A percentile compares a stretch with the other conserved stretches of the same genome.
phyloP scores from a whole-genome alignment of 2,113 vertebrate species.

The Myotis lucifugus region DNA sequence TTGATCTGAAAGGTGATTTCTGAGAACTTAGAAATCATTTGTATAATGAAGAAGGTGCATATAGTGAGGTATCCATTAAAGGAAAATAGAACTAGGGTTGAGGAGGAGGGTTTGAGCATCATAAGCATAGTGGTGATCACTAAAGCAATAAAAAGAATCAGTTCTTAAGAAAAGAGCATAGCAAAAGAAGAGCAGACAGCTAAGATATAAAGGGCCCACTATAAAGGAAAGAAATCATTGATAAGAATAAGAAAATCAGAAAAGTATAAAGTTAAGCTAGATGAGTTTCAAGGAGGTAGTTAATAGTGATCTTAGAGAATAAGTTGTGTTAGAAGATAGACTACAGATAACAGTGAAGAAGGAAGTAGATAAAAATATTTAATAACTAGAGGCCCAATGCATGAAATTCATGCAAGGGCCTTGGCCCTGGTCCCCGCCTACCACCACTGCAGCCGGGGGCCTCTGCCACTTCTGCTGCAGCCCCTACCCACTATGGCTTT shows the following conservation, averaged over 20 bases:
- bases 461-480: too few relatives aligned
- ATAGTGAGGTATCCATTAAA: neutral
- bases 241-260: neutral
- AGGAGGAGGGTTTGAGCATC: neutral
- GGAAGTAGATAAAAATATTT: neutral
- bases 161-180: neutral
- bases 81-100: neutral
- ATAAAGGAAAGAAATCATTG: neutral
- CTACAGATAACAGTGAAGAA: neutral
- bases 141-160: neutral
- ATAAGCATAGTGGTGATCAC: neutral
- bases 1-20: neutral
- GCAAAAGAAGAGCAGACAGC: neutral
- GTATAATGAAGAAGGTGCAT: neutral
- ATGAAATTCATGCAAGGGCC: too few relatives aligned
- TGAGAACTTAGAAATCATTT: neutral
- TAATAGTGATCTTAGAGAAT: neutral
- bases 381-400: neutral
- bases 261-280: neutral
- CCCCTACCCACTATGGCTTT: too few relatives aligned
- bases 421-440: too few relatives aligned
- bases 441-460: fast-evolving
- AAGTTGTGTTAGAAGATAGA: neutral
- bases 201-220: neutral
- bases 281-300: neutral